Base-by-base conservation (phyloP, 30 jellyfish, hydroid and myxozoan species). In the Kudoa iwatai region DNA sequence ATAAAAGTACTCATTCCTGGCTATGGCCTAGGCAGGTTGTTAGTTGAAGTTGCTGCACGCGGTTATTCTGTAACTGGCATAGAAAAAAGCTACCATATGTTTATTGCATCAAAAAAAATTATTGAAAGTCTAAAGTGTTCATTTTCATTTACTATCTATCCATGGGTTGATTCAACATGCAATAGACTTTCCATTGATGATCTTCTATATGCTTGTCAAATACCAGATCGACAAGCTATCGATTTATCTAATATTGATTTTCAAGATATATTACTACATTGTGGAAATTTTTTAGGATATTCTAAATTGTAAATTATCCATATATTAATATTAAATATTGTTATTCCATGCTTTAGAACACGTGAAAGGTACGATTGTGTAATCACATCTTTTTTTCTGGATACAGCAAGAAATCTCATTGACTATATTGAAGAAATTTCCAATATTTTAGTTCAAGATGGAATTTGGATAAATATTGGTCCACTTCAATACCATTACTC, bases 91-190 rank as follows among this genome's bases (percentile, higher is more conserved):
- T 47, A 62, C 34, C 58, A 57, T 44, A 81, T 81, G 99, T 50
- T 81, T n/a, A 62, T 81, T 64, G 86, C 89, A 9, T 64, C 99
- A 13, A 63, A 63, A 32, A 58, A 31, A 38, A 63, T 81, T 25
- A 25, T 81, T 10, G 64, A 81, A 32, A 49, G 36, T 32, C 19
- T 49, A 15, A 19, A 17, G 1, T 43, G 58, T 19, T 32, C 20
- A 26, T 33, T 44, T 42, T 36, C 67, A 23, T 40, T 52, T 10
- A 54, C 62, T 0, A 55, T 55, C 38, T 54, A 64, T 34, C 99
- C 99, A 7, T 81, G 99, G 99, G 56, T 65, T 9, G 86, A 81
- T 42, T 81, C 63, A 53, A 50, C 65, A 24, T 46, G 83, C 50
- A 81, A 81, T 39, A 55, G 58, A 21, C 7, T 57, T 21, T 28